A percentile compares a stretch with the other conserved stretches of the same genome.
These are phyloP conservation scores for Pinctada fucata DNA, from an alignment of 2,888 invertebrate species.

Conservation along the genomic window DNA sequence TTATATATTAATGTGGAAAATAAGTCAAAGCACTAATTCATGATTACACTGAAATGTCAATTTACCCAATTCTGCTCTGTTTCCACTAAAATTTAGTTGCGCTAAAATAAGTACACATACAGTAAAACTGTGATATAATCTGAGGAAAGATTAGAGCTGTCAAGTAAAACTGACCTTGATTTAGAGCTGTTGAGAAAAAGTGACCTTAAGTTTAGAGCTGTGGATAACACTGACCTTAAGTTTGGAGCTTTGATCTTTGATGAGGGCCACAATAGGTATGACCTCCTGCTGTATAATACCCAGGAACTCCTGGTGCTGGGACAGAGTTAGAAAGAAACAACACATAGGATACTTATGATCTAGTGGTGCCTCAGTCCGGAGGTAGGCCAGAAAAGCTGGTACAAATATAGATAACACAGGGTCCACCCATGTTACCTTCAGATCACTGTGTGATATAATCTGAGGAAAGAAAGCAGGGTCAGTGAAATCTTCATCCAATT, in stretches of 20 bases:
- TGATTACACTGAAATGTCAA: no score
- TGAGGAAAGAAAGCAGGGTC: constrained; percentile 18
- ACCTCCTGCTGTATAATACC: constrained; percentile 44
- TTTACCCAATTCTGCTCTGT: no score
- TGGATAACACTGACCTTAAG: constrained; percentile 44
- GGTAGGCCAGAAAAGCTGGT: constrained; percentile 45
- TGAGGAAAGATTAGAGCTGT: no score
- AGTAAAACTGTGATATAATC: no score
- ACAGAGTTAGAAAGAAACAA: constrained; percentile 55
- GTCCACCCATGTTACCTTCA: constrained; percentile 47
- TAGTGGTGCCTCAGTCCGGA: constrained; percentile 43
- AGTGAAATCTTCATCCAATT: no score
- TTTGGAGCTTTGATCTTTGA: constrained; percentile 53
- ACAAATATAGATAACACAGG: constrained; percentile 32
- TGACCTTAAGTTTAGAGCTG: no score
- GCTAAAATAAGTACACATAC: no score
- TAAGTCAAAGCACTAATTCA: no score
- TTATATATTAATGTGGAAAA: no score
- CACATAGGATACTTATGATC: constrained; percentile 60
- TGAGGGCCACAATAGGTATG: constrained; percentile 44
- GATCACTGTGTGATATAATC: constrained; percentile 44
- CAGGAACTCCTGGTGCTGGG: constrained; percentile 48
- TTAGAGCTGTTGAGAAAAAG: no score
- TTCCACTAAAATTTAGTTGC: no score
- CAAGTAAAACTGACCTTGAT: no score